phyloP scores from a whole-genome alignment of 2,113 vertebrate species.

The Dasypus novemcinctus region DNA sequence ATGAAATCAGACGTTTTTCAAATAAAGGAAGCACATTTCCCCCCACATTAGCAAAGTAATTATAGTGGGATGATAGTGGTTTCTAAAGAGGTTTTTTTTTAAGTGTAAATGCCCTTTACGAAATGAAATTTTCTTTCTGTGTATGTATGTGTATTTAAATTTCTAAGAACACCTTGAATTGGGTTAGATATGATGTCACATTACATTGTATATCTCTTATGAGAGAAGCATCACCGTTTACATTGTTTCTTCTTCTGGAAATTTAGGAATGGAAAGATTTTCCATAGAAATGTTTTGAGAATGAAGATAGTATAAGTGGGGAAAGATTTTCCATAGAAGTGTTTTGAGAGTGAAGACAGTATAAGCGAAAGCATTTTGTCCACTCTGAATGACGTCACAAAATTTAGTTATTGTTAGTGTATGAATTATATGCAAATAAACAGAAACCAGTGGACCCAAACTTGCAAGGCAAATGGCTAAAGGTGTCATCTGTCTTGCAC shows the following conservation, averaged over 20 bases:
- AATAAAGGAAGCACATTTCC: conserved; percentile 60
- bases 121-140: neutral
- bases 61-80: conserved; percentile 35
- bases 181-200: too few species aligned
- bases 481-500: neutral
- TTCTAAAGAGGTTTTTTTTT: neutral
- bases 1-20: conserved; percentile 73
- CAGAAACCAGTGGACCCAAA: neutral
- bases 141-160: conserved; percentile 31
- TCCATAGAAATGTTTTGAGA: neutral
- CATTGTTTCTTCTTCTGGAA: neutral
- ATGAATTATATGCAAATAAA: neutral
- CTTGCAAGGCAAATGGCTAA: neutral
- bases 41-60: conserved; percentile 55
- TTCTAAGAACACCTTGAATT: neutral
- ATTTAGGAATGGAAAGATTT: neutral
- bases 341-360: neutral
- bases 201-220: too few species aligned
- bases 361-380: neutral
- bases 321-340: neutral
- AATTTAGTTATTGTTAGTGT: neutral
- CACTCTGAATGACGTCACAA: neutral
- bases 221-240: neutral
- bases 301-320: too few species aligned
- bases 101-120: neutral